Evolutionary conservation across 2,797 vertebrate species (phyloP), one percentile per base, ranked within the genome.

Genomic region (Channallabes apus): DNA sequence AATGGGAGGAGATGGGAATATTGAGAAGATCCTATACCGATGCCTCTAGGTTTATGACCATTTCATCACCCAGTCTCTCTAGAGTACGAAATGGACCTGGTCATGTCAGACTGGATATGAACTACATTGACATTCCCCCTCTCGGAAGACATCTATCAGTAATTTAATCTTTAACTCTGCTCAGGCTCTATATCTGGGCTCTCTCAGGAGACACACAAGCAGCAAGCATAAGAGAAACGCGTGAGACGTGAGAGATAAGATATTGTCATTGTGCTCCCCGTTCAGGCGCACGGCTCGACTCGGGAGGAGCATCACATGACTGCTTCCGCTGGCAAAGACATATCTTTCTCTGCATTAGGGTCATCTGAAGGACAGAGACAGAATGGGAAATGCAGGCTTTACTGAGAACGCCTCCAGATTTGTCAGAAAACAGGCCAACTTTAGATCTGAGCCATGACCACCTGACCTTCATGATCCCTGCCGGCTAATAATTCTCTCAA

Each of bases 301-400:
- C 51, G n/a, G 65, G 80, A 82, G 46, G 9, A 69, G 51, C 65
- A 71, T 82, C 80, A 82, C 65, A 71, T 82, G 80, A 82, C 65
- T 54, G 62, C 64, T n/a, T 68, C 41, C 22, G 4, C 65, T 82
- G 51, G 22, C 46, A 85, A 46, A 85, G 62, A 59, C 6, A 14
- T 20, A 38, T 58, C 51, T 79, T 46, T 65, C 38, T 76, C 59
- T 67, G 82, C 61, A 35, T 84, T 35, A 71, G 65, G 80, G 80
- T 82, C 80, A 82, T 82, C 65, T 82, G 51, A 58, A 82, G 80
- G 80, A 69, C 80, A 82, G 20, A 69, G 27, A 38, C 24, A 14
- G 80, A 67, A 46, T 58, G 20, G 51, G 65, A 38, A 68, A 82
- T 56, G 46, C 27, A 69, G 80, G 51, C 5, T 58, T 82, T 69